Conservation (phyloP, 2,797 vertebrate species). For the Eulemur rubriventer region DNA sequence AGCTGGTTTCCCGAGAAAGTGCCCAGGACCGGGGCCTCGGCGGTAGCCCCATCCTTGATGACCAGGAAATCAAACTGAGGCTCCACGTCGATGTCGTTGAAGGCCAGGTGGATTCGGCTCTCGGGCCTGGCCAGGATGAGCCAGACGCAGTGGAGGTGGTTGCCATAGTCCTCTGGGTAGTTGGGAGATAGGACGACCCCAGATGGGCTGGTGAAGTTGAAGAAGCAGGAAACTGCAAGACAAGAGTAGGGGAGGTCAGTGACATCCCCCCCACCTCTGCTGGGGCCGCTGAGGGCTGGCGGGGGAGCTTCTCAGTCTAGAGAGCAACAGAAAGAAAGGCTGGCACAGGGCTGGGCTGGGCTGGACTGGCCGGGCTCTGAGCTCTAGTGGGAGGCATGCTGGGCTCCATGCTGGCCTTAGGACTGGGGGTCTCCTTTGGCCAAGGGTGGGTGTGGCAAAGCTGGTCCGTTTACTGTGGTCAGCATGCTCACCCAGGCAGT, state of each 20-base stretch:
- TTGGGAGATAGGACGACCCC: slow-evolving; percentile 96
- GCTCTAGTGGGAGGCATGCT: neutral
- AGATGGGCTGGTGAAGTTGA: slow-evolving; percentile 98
- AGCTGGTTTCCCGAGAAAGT: slow-evolving; percentile 96
- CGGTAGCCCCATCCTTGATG: slow-evolving; percentile 96
- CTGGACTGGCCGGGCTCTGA: slow-evolving; percentile 20
- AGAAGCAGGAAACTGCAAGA: slow-evolving; percentile 97
- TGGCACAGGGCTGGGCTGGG: neutral
- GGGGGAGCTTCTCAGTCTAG: neutral
- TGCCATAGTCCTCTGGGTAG: slow-evolving; percentile 98
- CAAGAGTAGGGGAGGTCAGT: slow-evolving; percentile 71
- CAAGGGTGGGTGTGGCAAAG: rapidly evolving
- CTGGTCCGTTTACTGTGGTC: neutral
- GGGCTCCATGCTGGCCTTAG: neutral
- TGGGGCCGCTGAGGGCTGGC: neutral
- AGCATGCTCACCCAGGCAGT: neutral
- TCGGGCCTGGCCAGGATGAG: slow-evolving; percentile 96
- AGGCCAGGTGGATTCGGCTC: slow-evolving; percentile 97
- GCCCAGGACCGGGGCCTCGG: slow-evolving; percentile 95
- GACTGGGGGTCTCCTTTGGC: neutral
- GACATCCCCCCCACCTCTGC: rapidly evolving
- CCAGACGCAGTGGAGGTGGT: slow-evolving; percentile 99
- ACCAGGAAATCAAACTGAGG: slow-evolving; percentile 99
- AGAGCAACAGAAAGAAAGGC: neutral
- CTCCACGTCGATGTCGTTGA: slow-evolving; percentile 99